Evolutionary conservation across 2,888 invertebrate species (phyloP).

Genomic region (Chrysolina oricalcia): DNA sequence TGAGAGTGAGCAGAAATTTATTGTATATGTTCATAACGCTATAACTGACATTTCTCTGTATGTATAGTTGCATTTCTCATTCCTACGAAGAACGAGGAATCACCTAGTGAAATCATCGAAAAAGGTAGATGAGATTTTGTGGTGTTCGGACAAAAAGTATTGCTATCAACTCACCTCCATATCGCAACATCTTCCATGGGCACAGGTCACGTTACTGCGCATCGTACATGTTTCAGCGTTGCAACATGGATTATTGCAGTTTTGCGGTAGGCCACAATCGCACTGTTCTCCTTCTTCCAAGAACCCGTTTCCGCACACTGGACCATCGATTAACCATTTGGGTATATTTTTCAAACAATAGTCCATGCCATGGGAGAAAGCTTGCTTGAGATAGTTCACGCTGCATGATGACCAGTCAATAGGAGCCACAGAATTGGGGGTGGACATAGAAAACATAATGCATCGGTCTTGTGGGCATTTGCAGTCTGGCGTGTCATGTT

Average conservation of each 20-base stretch:
- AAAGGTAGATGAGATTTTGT: too few species aligned
- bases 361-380: slow-evolving; percentile 95
- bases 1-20: too few species aligned
- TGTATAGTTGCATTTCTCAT: too few species aligned
- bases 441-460: slow-evolving; percentile 97
- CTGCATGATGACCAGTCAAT: slow-evolving; percentile 97
- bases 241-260: slow-evolving; percentile 90
- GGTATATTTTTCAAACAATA: slow-evolving; percentile 94
- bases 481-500: slow-evolving; percentile 93
- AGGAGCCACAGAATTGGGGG: slow-evolving; percentile 83
- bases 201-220: slow-evolving; percentile 90
- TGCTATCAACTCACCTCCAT: slow-evolving; percentile 74
- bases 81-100: too few species aligned
- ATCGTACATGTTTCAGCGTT: slow-evolving; percentile 90
- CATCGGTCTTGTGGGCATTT: slow-evolving; percentile 91
- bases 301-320: slow-evolving; percentile 96
- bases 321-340: slow-evolving; percentile 83
- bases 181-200: slow-evolving; percentile 96
- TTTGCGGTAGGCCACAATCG: slow-evolving; percentile 87
- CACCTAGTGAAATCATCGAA: too few species aligned
- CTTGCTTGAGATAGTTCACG: slow-evolving; percentile 88
- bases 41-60: too few species aligned
- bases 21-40: too few species aligned
- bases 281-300: slow-evolving; percentile 97
- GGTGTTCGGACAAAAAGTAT: too few species aligned